Percentiles rank a stretch among this genome's conserved stretches.
phyloP scores from a whole-genome alignment of 2,797 vertebrate genomes.

The Xyrichtys novacula region DNA sequence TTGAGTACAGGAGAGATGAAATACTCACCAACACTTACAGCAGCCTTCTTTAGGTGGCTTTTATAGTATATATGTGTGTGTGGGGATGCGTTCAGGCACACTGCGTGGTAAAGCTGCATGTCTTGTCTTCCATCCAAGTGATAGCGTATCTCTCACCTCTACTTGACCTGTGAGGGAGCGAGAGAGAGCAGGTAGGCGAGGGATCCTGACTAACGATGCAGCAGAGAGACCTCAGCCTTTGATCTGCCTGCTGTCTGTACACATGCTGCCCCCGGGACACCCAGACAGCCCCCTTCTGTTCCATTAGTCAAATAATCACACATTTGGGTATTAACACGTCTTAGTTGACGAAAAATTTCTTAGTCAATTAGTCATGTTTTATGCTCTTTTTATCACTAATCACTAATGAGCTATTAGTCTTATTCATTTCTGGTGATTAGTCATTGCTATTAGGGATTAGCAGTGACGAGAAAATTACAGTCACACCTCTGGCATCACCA shows the following conservation, averaged over 20 bases:
- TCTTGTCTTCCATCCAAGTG: conserved; percentile 68
- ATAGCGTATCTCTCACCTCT: conserved; percentile 73
- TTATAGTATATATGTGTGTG: conserved; percentile 26
- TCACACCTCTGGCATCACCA: conserved; percentile 43
- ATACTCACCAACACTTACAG: conserved; percentile 4
- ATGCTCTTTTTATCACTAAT: conserved; percentile 31
- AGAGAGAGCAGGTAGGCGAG: conserved; percentile 49
- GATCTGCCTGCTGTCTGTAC: conserved; percentile 72
- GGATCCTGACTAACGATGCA: conserved; percentile 64
- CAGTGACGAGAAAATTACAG: conserved; percentile 30
- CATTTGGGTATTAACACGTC: conserved; percentile 41
- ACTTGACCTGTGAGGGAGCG: conserved; percentile 64
- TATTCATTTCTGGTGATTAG: conserved; percentile 57
- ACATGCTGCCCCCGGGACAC: conserved; percentile 51
- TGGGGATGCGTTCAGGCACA: conserved; percentile 36
- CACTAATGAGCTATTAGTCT: conserved; percentile 46
- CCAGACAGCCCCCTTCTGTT: conserved; percentile 47
- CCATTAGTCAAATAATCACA: conserved; percentile 56
- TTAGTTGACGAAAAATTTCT: conserved; percentile 29
- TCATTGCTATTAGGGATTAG: conserved; percentile 39
- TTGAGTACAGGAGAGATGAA: conserved; percentile 30
- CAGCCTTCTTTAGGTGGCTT: conserved; percentile 5
- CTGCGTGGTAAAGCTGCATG: conserved; percentile 28
- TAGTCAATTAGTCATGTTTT: conserved; percentile 54
- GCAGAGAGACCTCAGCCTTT: conserved; percentile 56